Evolutionary conservation across 2,888 invertebrate species (phyloP).

Genomic region (Epiblema foenella): DNA sequence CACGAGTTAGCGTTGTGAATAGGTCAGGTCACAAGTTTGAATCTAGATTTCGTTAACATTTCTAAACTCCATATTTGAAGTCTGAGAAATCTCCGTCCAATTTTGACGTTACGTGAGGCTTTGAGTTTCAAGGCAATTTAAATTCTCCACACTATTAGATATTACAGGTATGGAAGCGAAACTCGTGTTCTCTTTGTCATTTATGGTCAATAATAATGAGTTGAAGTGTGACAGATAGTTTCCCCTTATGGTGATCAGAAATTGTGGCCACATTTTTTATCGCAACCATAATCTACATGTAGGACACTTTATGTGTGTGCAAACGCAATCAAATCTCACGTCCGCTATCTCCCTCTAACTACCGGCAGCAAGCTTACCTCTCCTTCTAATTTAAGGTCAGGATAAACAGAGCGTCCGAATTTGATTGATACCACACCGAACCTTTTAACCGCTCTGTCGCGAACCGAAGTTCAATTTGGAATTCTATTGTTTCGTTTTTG

Average conservation of each 20-base stretch:
- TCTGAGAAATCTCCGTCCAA: constrained; percentile 8
- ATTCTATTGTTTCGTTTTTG: constrained; percentile 72
- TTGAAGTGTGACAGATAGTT: neutral
- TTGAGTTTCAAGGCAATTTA: constrained; percentile 9
- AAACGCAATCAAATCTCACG: constrained; percentile 31
- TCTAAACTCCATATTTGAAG: constrained; percentile 19
- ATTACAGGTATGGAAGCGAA: constrained; percentile 1
- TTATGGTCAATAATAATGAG: neutral
- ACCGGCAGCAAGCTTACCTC: neutral
- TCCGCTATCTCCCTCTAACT: constrained; percentile 18
- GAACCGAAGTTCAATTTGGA: constrained; percentile 76
- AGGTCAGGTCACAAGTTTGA: constrained; percentile 11
- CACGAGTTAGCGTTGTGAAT: neutral
- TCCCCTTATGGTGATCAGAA: too few relatives aligned
- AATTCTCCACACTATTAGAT: neutral
- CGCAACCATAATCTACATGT: neutral
- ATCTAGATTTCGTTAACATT: constrained; percentile 31
- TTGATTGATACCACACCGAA: constrained; percentile 74
- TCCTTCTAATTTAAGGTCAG: constrained; percentile 53
- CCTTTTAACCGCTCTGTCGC: constrained; percentile 65
- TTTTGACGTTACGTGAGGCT: constrained; percentile 6
- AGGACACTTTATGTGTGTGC: neutral
- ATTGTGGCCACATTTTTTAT: neutral
- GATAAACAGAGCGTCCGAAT: constrained; percentile 58
- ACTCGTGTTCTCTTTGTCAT: neutral